A percentile compares a stretch with the other conserved stretches of the same genome.
phyloP scores from a whole-genome alignment of 2,113 vertebrate species.

The Stomatorhinus ivindoensis region DNA sequence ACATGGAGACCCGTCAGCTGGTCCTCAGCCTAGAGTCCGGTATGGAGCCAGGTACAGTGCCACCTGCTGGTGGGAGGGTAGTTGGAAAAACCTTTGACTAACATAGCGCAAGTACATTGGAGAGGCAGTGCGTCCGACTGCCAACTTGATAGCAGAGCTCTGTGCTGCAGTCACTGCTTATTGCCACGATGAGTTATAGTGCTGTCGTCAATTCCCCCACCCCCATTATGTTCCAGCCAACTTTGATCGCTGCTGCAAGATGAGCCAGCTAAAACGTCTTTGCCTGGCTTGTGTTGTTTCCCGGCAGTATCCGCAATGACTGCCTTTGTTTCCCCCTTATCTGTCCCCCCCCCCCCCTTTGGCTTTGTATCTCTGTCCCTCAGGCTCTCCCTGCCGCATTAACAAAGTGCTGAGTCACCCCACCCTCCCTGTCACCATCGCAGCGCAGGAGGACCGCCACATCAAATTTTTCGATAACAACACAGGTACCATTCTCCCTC shows the following conservation, averaged over 20 bases:
- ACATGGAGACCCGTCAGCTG: conserved; percentile 89
- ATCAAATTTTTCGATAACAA: conserved; percentile 98
- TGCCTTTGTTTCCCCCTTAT: not conserved
- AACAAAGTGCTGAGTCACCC: conserved; percentile 96
- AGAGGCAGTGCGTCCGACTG: not conserved
- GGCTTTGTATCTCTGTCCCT: not conserved
- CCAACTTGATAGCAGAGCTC: not conserved
- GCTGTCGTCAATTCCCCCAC: not conserved
- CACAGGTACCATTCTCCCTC: conserved; percentile 63
- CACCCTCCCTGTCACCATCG: conserved; percentile 95
- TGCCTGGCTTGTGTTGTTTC: not conserved
- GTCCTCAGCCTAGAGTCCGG: conserved; percentile 83
- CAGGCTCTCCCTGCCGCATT: conserved; percentile 78
- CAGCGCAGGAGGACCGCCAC: conserved; percentile 91
- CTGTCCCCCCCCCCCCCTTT: not conserved
- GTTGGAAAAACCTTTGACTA: not conserved
- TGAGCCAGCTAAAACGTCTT: not conserved
- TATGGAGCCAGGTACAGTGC: conserved; percentile 67
- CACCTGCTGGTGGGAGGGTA: not conserved
- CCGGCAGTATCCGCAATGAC: not conserved
- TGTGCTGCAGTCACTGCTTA: not conserved
- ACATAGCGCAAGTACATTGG: not conserved
- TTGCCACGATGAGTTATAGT: not conserved
- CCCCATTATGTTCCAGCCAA: not conserved
- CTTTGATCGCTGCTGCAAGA: not conserved